phyloP scores from a whole-genome alignment of 2,888 invertebrate genomes.

The Frankliniella fusca region DNA sequence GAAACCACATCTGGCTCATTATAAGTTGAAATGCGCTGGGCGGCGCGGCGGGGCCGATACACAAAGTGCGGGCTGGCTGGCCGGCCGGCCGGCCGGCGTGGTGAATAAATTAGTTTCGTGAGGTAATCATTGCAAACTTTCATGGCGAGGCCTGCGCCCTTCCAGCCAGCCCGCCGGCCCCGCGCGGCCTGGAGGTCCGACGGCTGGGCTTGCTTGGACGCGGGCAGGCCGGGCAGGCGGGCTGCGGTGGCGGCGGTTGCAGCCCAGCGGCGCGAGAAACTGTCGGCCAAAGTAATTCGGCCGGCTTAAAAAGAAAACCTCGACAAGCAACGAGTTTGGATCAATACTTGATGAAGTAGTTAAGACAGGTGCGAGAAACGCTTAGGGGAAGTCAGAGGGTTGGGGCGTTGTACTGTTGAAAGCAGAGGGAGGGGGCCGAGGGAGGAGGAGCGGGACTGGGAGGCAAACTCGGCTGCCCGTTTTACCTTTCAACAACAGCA shows the following conservation, averaged over 20 bases:
- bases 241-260: not conserved
- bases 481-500: too few species aligned
- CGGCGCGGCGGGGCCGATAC: slow-evolving; percentile 4
- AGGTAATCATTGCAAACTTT: slow-evolving; percentile 22
- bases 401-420: not conserved
- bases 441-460: not conserved
- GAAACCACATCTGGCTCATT: slow-evolving; percentile 24
- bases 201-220: too few species aligned
- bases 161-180: too few species aligned
- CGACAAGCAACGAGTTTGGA: slow-evolving; percentile 14
- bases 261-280: not conserved
- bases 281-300: slow-evolving; percentile 22
- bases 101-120: slow-evolving; percentile 7
- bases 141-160: not conserved
- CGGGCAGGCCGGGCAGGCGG: not conserved
- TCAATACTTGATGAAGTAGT: slow-evolving; percentile 25
- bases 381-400: not conserved
- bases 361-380: slow-evolving; percentile 9
- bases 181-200: too few species aligned
- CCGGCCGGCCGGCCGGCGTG: not conserved
- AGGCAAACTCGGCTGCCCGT: not conserved
- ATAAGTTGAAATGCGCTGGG: slow-evolving; percentile 6
- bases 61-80: not conserved
- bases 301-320: slow-evolving; percentile 18
- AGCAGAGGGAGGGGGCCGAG: not conserved